phyloP scores from a whole-genome alignment of 2,113 vertebrate genomes.

The Tetrax tetrax region DNA sequence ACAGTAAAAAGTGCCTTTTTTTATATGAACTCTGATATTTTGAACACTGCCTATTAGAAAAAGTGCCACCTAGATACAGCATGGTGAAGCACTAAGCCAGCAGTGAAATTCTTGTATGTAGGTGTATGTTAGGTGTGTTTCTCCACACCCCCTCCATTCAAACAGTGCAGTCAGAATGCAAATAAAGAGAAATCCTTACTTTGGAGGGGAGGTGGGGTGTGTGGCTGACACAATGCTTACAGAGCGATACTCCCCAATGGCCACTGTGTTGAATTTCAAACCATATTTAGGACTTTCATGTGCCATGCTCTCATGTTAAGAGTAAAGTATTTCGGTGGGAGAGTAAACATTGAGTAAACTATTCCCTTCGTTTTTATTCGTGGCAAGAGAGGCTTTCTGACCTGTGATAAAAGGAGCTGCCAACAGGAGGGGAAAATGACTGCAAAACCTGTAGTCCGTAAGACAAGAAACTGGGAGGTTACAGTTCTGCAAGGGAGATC shows the following conservation, averaged over 20 bases:
- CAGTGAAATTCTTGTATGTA: background rate
- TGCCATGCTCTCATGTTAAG: background rate
- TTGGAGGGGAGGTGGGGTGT: background rate
- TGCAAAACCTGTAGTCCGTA: background rate
- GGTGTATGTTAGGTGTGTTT: conserved; percentile 13
- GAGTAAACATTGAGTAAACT: background rate
- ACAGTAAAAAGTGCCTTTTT: background rate
- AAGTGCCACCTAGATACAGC: background rate
- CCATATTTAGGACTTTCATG: background rate
- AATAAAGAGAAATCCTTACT: conserved; percentile 8
- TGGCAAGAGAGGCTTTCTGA: background rate
- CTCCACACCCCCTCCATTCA: conserved; percentile 18
- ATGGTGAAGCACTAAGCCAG: background rate
- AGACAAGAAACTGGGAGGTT: background rate
- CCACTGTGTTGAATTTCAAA: background rate
- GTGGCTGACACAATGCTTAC: background rate
- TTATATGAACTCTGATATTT: background rate
- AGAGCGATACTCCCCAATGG: background rate
- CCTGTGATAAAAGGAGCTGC: background rate
- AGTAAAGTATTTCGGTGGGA: background rate
- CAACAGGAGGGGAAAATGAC: background rate
- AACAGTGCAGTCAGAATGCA: conserved; percentile 38
- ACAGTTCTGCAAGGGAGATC: background rate
- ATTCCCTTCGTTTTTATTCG: background rate
- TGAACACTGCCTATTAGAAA: background rate